Conservation (phyloP, 1,140 invertebrate genomes). For the Drosophila navojoa region DNA sequence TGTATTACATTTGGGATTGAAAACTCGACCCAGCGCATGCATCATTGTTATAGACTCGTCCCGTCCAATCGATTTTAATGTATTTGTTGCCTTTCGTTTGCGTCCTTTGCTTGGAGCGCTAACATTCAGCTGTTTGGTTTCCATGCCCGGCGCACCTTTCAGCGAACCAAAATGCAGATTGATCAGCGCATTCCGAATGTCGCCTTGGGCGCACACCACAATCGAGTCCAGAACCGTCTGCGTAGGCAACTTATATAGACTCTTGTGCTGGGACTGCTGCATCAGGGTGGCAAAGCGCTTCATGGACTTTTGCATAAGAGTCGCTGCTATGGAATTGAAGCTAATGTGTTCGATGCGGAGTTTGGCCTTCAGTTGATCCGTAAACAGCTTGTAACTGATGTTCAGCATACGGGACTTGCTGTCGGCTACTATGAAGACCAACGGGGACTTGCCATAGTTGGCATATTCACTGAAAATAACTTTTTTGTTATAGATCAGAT, state of each 20-base stretch:
- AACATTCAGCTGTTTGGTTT: slow-evolving; percentile 45
- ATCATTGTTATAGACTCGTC: slow-evolving; percentile 89
- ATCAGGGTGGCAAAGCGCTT: slow-evolving; percentile 87
- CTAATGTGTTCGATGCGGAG: slow-evolving; percentile 88
- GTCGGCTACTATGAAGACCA: slow-evolving; percentile 90
- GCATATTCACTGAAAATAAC: slow-evolving; percentile 85
- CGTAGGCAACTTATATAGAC: slow-evolving; percentile 85
- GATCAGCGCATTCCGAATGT: slow-evolving; percentile 88
- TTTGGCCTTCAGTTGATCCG: slow-evolving; percentile 86
- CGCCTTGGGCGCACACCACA: slow-evolving; percentile 87
- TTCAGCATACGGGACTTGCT: slow-evolving; percentile 86
- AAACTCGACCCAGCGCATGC: slow-evolving; percentile 90
- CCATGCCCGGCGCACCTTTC: slow-evolving; percentile 85
- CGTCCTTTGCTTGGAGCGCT: slow-evolving; percentile 44
- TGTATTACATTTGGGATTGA: slow-evolving; percentile 89
- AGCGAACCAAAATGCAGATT: slow-evolving; percentile 89
- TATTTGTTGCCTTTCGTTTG: slow-evolving; percentile 67
- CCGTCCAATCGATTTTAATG: slow-evolving; percentile 85
- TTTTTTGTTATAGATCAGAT: neutral
- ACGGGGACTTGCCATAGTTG: slow-evolving; percentile 86
- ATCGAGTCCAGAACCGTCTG: slow-evolving; percentile 87
- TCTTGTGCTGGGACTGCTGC: slow-evolving; percentile 75
- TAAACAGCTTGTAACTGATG: slow-evolving; percentile 87
- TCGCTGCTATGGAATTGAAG: slow-evolving; percentile 87
- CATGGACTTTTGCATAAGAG: slow-evolving; percentile 87